Evolutionary conservation across 2,888 invertebrate genomes (phyloP), one percentile per base, ranked within the genome.

Genomic region (Latheticus oryzae): DNA sequence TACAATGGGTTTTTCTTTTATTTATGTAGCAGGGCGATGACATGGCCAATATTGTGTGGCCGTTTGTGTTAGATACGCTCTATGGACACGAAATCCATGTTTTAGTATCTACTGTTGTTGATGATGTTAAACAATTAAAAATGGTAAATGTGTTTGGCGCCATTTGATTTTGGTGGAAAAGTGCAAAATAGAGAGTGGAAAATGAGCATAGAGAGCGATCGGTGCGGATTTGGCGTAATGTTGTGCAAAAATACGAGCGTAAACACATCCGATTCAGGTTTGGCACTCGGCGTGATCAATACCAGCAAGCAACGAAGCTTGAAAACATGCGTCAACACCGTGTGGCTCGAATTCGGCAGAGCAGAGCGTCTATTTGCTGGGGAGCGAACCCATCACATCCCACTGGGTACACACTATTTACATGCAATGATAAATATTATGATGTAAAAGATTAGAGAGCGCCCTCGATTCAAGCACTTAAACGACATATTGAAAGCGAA

Each of bases 321-420:
- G 82, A 83, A 83, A 83, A 83, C 82, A 83, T 82, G 83, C 83
- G 83, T 83, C 83, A 82, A 83, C 82, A 82, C 73, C 61, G 68
- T 60, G 59, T 47, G 60, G 58, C 52, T 50, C 52, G 58, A 62
- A 60, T 63, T 62, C 55, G 58, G 59, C 37, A 16, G 28, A 19
- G 53, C 50, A 19, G 33, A 12, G 45, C 58, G 42, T 58, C 53
- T 57, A 60, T 57, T 57, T 57, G 53, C 37, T 48, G 48, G 50
- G 50, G 33, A 43, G 32, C n/a, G 47, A 58, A 54, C 62, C 62
- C 58, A 55, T 32, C 32, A 28, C 61, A 17, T 62, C 79, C 79
- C 78, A 76, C 76, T 78, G 78, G 77, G 76, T 77, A 78, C 77
- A 79, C 79, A 68, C 68, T 75, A 75, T 76, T 76, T 77, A 73